Conservation (phyloP, 2,888 invertebrate genomes). For the Lycocerus yunnanus region DNA sequence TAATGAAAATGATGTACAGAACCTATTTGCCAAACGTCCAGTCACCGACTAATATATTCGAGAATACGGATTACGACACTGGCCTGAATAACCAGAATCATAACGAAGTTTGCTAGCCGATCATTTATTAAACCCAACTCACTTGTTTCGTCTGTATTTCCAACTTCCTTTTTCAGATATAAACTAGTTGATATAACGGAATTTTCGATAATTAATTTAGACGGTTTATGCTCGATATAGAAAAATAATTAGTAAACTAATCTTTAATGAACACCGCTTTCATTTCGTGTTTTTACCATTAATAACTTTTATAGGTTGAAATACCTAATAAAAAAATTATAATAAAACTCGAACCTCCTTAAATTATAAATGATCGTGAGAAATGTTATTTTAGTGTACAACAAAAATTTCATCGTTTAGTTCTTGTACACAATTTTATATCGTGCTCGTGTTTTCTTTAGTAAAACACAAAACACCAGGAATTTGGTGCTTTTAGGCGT, state of each 20-base stretch:
- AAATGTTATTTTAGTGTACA: not conserved
- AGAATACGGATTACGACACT: constrained; percentile 13
- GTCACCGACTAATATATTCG: constrained; percentile 13
- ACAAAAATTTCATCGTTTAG: not conserved
- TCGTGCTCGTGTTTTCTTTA: not conserved
- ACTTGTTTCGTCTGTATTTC: constrained; percentile 5
- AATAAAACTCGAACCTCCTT: not conserved
- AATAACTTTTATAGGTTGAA: not conserved
- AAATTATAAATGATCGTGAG: not conserved
- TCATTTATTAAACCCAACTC: constrained; percentile 9
- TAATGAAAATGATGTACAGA: constrained; percentile 19
- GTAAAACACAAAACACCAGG: not conserved
- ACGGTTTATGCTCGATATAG: not conserved
- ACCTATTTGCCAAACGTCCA: constrained; percentile 22
- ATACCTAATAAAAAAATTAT: not conserved
- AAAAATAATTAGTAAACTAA: not conserved
- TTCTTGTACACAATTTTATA: not conserved
- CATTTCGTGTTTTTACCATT: not conserved
- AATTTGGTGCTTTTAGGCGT: no score
- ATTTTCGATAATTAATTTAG: constrained; percentile 5
- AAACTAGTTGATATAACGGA: not conserved
- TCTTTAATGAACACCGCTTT: not conserved
- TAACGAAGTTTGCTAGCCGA: constrained; percentile 13
- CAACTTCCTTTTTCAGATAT: not conserved
- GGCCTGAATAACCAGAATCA: constrained; percentile 18